Base-by-base conservation (phyloP, 2,797 vertebrate species). In the Acanthiza pusilla region DNA sequence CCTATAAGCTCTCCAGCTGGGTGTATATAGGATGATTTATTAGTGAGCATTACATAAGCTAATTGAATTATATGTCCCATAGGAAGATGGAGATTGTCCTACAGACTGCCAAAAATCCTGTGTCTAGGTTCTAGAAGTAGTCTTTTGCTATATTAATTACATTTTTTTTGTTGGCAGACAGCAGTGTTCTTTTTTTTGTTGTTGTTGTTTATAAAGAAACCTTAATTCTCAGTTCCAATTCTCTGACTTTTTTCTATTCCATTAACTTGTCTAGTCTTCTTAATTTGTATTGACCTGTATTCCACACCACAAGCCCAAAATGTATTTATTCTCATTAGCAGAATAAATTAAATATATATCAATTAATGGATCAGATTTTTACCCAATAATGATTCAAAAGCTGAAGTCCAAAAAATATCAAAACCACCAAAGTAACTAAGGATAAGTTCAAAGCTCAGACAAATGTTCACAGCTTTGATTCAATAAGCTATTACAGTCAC, bases 61-160 rank as follows among this genome's bases (percentile, higher is more conserved):
- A 97, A 98, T 97, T 97, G 95, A 97, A 97, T 98, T 97, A 96
- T 96, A 89, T 68, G 90, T 97, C 97, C 88, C 96, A 96, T 68
- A 93, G 94, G 95, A 97, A 96, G 85, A 83, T 85, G 48, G 34
- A 70, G 71, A 97, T 93, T 96, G 66, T 87, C 94, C 58, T 96
- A 77, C 34, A 95, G 94, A 90, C 65, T 98, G 96, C 93, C 94
- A 97, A 94, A 96, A 96, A 81, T 96, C 97, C 96, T 89, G 79
- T 97, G 97, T 97, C 97, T 89, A 70, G 89, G 83, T 97, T 96
- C 94, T 96, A 94, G 85, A 95, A 96, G 94, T 95, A 96, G 95
- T 95, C 67, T 96, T 89, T 91, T 96, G 83, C 93, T 97, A 92
- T 97, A 98, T 98, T 98, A 98, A 98, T 98, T 97, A 97, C 78